phyloP scores from a whole-genome alignment of 2,797 vertebrate genomes.

The Amblyopsis hoosieri region DNA sequence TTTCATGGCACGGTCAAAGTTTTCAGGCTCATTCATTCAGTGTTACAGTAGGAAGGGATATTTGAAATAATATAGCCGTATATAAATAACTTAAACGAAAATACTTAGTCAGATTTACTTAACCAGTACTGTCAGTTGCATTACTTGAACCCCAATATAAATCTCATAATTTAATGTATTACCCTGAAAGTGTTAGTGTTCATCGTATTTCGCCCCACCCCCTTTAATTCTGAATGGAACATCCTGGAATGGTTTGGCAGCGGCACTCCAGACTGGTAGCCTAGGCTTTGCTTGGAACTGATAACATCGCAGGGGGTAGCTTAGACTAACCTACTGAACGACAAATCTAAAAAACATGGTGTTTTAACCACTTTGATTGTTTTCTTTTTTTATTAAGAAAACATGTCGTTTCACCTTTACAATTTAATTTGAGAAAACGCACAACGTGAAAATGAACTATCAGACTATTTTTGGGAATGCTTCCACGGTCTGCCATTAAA shows the following conservation, averaged over 20 bases:
- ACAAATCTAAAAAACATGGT: not conserved
- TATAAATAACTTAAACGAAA: not conserved
- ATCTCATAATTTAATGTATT: not conserved
- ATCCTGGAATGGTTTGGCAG: constrained; percentile 53
- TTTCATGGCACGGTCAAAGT: constrained; percentile 38
- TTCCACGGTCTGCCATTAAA: constrained; percentile 56
- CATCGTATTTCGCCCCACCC: constrained; percentile 15
- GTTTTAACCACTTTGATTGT: not conserved
- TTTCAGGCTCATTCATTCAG: constrained; percentile 50
- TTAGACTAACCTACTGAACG: not conserved
- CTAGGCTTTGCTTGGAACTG: constrained; percentile 32
- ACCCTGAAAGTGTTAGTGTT: constrained; percentile 33
- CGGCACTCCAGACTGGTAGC: not conserved
- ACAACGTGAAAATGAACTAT: constrained; percentile 33
- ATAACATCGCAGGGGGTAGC: constrained; percentile 69
- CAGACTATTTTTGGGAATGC: constrained; percentile 59
- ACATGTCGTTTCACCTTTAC: constrained; percentile 13
- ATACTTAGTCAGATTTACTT: not conserved
- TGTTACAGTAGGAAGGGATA: not conserved
- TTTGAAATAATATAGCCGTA: not conserved
- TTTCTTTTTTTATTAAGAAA: constrained; percentile 5
- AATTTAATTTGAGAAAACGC: constrained; percentile 38
- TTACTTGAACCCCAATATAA: not conserved
- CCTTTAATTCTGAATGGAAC: constrained; percentile 59
- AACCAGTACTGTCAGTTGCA: rapidly evolving